Evolutionary conservation across 2,888 invertebrate species (phyloP).

Genomic region (Platycheirus rosarum): DNA sequence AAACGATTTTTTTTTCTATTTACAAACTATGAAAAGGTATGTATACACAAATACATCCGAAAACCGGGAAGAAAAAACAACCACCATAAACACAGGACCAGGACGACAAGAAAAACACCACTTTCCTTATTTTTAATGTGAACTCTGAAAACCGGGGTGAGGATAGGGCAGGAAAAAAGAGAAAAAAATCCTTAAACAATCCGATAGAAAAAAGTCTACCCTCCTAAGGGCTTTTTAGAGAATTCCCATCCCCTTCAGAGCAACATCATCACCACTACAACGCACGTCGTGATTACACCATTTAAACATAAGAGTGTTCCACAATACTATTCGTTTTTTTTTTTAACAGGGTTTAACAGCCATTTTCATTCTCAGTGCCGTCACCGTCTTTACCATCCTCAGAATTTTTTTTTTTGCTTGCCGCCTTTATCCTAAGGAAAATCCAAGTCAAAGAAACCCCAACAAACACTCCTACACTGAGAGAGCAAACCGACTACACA

Average conservation of each 20-base stretch:
- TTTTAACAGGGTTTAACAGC: no score
- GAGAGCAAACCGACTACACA: constrained; percentile 23
- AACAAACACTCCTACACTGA: constrained; percentile 14
- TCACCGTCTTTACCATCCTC: constrained; percentile 42
- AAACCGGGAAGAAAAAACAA: constrained; percentile 56
- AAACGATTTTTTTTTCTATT: constrained; percentile 58
- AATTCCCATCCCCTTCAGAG: constrained; percentile 56
- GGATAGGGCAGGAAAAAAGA: constrained; percentile 32
- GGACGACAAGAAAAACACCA: constrained; percentile 40
- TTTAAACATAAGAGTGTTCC: constrained; percentile 43
- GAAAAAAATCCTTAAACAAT: constrained; percentile 46
- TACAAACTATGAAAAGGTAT: constrained; percentile 63
- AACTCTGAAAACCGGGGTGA: background rate
- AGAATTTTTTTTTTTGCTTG: constrained; percentile 59
- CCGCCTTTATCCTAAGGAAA: constrained; percentile 33
- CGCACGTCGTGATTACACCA: constrained; percentile 13
- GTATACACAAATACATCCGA: constrained; percentile 52
- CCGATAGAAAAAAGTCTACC: constrained; percentile 34
- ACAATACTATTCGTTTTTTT: constrained; percentile 2
- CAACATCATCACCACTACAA: constrained; percentile 40
- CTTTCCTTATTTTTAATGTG: constrained; percentile 65
- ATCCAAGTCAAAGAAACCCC: constrained; percentile 44
- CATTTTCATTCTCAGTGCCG: no score
- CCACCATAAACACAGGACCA: constrained; percentile 41
- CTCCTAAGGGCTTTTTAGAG: constrained; percentile 58